Conservation (phyloP, 2,888 invertebrate species). For the Lasius platythorax region DNA sequence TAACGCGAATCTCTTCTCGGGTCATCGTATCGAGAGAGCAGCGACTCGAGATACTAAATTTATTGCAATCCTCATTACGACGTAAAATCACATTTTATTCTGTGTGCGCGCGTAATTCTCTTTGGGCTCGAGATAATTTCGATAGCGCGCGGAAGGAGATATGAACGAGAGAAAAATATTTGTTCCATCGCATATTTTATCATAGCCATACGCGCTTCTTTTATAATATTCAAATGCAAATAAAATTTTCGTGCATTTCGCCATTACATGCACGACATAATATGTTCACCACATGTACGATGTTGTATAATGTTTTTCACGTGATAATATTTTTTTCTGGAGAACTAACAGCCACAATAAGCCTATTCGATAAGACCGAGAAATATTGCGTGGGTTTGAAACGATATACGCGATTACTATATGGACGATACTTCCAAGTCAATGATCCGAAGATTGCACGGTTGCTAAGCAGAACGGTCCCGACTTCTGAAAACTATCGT, state of each 20-base stretch:
- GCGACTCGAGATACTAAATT: background rate
- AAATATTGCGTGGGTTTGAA: slow-evolving; percentile 14
- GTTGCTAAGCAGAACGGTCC: slow-evolving; percentile 62
- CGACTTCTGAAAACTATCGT: slow-evolving; percentile 67
- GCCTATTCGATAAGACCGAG: background rate
- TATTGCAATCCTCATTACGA: background rate
- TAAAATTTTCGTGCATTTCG: background rate
- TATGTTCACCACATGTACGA: background rate
- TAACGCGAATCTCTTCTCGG: background rate
- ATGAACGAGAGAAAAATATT: background rate
- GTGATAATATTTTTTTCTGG: background rate
- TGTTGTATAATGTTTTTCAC: slow-evolving; percentile 6
- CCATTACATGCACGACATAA: background rate
- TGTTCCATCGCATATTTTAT: background rate
- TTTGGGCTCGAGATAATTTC: background rate
- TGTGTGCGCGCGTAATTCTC: background rate
- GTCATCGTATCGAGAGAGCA: background rate
- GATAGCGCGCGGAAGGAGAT: background rate
- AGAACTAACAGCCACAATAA: background rate
- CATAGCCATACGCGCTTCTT: background rate
- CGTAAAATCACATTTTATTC: slow-evolving; percentile 23
- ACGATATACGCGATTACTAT: slow-evolving; percentile 14
- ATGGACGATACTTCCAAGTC: slow-evolving; percentile 70
- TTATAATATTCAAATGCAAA: slow-evolving; percentile 21
- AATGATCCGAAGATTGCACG: slow-evolving; percentile 75